Conservation (phyloP, 2,797 vertebrate species). For the Girardinus metallicus region DNA sequence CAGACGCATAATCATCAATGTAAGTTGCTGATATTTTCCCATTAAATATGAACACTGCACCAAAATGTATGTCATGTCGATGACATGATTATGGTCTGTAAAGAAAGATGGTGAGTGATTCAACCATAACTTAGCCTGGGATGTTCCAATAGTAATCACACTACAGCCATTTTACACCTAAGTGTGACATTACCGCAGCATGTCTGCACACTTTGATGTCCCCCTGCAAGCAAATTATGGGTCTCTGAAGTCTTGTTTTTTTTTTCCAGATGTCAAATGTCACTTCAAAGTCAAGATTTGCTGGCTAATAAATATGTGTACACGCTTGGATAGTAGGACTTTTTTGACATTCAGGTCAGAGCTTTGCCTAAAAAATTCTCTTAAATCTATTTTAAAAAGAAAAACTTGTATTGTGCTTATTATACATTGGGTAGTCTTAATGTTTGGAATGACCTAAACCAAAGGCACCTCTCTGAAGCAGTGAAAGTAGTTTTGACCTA, state of each 20-base stretch:
- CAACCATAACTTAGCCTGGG: not conserved
- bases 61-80: not conserved
- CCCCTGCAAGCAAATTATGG: not conserved
- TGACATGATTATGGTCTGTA: not conserved
- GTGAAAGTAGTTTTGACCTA: not conserved
- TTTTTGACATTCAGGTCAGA: not conserved
- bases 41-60: not conserved
- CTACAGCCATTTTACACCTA: not conserved
- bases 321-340: not conserved
- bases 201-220: constrained; percentile 7
- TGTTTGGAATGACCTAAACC: not conserved
- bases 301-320: not conserved
- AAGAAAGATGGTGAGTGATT: not conserved
- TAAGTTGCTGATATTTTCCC: not conserved
- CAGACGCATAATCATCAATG: not conserved
- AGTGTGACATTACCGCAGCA: not conserved
- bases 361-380: not conserved
- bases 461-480: not conserved
- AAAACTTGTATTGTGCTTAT: not conserved
- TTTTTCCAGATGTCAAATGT: not conserved
- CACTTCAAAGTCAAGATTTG: not conserved
- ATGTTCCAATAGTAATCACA: not conserved
- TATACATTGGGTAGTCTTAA: not conserved
- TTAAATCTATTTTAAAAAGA: not conserved
- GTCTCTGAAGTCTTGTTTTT: not conserved